Conservation (phyloP, 2,888 invertebrate species). For the Gnatocerus cornutus region DNA sequence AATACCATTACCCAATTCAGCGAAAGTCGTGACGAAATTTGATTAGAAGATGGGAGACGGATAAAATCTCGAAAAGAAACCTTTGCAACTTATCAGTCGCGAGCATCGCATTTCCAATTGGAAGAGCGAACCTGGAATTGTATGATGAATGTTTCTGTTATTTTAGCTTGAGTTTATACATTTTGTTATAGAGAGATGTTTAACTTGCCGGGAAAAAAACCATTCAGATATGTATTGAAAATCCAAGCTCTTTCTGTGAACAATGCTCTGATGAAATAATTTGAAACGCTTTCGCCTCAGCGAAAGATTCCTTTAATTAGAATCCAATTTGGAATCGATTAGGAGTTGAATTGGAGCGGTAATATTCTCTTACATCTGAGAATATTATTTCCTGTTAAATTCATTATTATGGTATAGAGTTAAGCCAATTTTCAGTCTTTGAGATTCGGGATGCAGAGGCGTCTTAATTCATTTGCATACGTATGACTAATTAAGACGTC, state of each 20-base stretch:
- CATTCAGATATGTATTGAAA: too few species aligned
- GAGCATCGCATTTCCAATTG: slow-evolving; percentile 33
- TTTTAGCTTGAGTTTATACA: slow-evolving; percentile 2
- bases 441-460: slow-evolving; percentile 36
- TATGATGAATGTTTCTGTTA: slow-evolving; percentile 33
- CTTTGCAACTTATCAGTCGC: slow-evolving; percentile 38
- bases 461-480: slow-evolving; percentile 44
- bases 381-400: slow-evolving; percentile 45
- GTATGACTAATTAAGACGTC: slow-evolving; percentile 42
- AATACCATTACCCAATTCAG: slow-evolving; percentile 38
- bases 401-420: slow-evolving; percentile 38
- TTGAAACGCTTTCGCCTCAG: slow-evolving; percentile 25
- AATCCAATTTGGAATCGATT: slow-evolving; percentile 46
- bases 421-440: slow-evolving; percentile 46
- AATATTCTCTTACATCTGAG: slow-evolving; percentile 21
- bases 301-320: slow-evolving; percentile 41
- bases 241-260: too few species aligned
- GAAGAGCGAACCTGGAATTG: slow-evolving; percentile 28
- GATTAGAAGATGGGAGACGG: slow-evolving; percentile 37
- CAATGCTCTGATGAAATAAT: slow-evolving; percentile 11
- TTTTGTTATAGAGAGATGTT: too few species aligned
- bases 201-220: too few species aligned
- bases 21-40: slow-evolving; percentile 41
- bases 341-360: slow-evolving; percentile 37
- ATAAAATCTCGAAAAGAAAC: slow-evolving; percentile 32